These are phyloP conservation scores for Euglossa dilemma DNA, from an alignment of 1,140 invertebrate genomes.

Conservation along the genomic window DNA sequence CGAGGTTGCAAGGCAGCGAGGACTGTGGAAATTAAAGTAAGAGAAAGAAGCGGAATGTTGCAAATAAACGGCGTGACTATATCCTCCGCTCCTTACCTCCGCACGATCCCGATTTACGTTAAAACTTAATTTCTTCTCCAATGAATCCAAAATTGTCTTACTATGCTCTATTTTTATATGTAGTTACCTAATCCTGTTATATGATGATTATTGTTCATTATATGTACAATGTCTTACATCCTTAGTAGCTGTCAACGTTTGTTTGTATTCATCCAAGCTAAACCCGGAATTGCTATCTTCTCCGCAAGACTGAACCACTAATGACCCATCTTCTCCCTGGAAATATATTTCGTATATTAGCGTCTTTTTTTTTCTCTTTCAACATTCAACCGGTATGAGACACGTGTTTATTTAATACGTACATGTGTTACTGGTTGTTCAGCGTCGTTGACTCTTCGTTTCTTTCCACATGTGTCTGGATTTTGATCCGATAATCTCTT, in stretches of 20 bases:
- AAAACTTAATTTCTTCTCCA: slow-evolving; percentile 15
- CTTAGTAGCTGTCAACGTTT: slow-evolving; percentile 72
- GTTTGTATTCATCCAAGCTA: slow-evolving; percentile 78
- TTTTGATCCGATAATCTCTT: slow-evolving; percentile 74
- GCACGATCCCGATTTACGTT: slow-evolving; percentile 27
- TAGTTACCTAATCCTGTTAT: slow-evolving; percentile 58
- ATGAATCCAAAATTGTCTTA: slow-evolving; percentile 41
- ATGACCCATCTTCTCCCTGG: slow-evolving; percentile 72
- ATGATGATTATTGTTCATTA: slow-evolving; percentile 57
- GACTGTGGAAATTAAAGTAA: not conserved
- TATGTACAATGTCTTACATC: slow-evolving; percentile 75
- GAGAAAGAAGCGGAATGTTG: slow-evolving; percentile 46
- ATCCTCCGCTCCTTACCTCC: slow-evolving; percentile 52
- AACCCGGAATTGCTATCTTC: slow-evolving; percentile 79
- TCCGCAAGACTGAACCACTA: slow-evolving; percentile 74
- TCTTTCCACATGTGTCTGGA: slow-evolving; percentile 69
- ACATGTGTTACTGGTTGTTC: slow-evolving; percentile 72
- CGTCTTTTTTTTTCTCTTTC: not conserved
- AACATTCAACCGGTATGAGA: not conserved
- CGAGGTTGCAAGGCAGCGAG: not conserved
- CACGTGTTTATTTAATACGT: not conserved
- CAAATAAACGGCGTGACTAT: not conserved
- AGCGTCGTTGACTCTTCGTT: slow-evolving; percentile 69
- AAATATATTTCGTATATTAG: not conserved
- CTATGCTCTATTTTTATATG: slow-evolving; percentile 53